These are phyloP conservation scores for Dasypolia templi DNA, from an alignment of 2,888 invertebrate species.

Conservation along the genomic window DNA sequence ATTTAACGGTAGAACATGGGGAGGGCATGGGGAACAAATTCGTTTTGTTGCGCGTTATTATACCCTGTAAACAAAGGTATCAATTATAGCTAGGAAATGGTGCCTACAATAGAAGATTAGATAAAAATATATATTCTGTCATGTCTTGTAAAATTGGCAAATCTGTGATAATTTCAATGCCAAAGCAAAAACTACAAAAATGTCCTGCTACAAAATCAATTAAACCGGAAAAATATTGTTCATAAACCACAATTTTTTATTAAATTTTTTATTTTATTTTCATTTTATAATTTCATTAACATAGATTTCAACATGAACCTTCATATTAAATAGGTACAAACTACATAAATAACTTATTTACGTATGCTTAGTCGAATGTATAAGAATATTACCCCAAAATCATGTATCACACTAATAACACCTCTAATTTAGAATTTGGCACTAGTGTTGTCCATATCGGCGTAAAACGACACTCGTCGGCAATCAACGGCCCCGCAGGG, in stretches of 20 bases:
- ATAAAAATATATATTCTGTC: neutral
- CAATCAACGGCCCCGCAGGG: slow-evolving; percentile 86
- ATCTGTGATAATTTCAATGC: slow-evolving; percentile 6
- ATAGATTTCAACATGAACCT: slow-evolving; percentile 32
- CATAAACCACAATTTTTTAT: slow-evolving; percentile 56
- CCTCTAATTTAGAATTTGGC: slow-evolving; percentile 74
- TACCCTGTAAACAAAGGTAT: slow-evolving; percentile 68
- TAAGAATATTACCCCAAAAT: slow-evolving; percentile 47
- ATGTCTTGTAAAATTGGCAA: neutral
- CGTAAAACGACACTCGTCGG: slow-evolving; percentile 86
- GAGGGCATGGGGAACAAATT: slow-evolving; percentile 64
- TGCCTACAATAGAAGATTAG: neutral
- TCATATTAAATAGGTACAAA: slow-evolving; percentile 13
- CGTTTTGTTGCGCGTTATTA: slow-evolving; percentile 68
- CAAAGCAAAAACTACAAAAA: slow-evolving; percentile 24
- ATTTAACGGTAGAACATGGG: slow-evolving; percentile 66
- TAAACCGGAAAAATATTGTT: slow-evolving; percentile 32
- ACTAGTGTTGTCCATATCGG: slow-evolving; percentile 82
- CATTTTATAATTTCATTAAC: slow-evolving; percentile 31
- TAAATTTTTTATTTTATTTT: slow-evolving; percentile 48
- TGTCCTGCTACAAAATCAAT: slow-evolving; percentile 22
- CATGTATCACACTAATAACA: slow-evolving; percentile 61
- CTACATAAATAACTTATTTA: slow-evolving; percentile 35
- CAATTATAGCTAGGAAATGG: slow-evolving; percentile 45
- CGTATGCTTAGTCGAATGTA: slow-evolving; percentile 10